These are phyloP conservation scores for Pundamilia nyererei DNA, from an alignment of 2,113 vertebrate genomes.

Conservation along the genomic window DNA sequence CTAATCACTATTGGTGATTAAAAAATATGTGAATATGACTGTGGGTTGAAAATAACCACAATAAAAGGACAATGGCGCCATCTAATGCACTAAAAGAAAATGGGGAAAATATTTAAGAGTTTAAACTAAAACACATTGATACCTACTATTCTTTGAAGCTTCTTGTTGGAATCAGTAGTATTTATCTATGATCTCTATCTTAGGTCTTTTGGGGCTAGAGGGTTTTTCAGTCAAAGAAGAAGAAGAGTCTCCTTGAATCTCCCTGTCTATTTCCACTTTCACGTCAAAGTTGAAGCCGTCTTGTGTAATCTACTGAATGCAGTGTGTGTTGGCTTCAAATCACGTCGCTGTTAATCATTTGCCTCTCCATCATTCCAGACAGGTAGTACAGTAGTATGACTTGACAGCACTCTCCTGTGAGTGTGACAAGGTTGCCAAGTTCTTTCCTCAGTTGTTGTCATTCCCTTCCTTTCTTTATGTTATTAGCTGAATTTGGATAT, in stretches of 20 bases:
- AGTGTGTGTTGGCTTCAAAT: background rate
- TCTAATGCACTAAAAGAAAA: slow-evolving; percentile 10
- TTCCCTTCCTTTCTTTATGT: background rate
- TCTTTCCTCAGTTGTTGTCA: background rate
- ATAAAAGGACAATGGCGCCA: slow-evolving; percentile 29
- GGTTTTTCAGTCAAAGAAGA: background rate
- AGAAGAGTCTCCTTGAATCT: background rate
- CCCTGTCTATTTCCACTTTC: background rate
- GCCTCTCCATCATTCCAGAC: background rate
- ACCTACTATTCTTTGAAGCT: background rate
- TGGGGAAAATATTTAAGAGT: background rate
- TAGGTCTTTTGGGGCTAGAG: background rate
- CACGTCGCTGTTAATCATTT: background rate
- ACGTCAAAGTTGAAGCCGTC: background rate
- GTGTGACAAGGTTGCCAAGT: background rate
- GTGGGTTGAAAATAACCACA: background rate
- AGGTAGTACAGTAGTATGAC: background rate
- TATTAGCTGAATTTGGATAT: background rate
- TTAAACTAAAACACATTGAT: background rate
- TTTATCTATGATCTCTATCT: background rate
- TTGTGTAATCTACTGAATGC: background rate
- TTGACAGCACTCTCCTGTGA: background rate
- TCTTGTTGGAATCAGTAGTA: background rate
- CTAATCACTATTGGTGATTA: background rate
- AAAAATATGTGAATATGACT: background rate